These are phyloP conservation scores for cat (Felis catus) DNA, from an alignment of 2,113 vertebrate genomes.

Conservation along the genomic window DNA sequence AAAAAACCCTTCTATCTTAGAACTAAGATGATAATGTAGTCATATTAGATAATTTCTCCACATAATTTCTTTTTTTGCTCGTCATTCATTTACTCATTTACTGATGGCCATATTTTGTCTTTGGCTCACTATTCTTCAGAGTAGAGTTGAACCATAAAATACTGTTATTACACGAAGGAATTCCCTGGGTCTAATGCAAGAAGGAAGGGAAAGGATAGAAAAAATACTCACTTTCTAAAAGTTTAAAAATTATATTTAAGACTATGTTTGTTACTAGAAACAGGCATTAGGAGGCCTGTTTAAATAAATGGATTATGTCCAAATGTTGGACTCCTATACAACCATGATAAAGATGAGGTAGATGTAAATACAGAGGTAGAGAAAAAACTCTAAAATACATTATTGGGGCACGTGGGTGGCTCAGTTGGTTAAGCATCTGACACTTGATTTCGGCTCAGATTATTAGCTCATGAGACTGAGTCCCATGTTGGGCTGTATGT, in stretches of 20 bases:
- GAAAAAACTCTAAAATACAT: constrained; percentile 1
- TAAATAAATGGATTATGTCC: neutral
- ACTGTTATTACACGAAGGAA: neutral
- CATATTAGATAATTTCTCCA: neutral
- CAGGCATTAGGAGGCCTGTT: neutral
- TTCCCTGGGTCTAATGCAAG: neutral
- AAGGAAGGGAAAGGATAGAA: neutral
- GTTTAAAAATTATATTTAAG: constrained; percentile 32
- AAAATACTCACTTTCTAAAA: neutral
- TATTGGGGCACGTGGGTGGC: too few relatives aligned
- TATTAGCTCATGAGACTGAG: too few relatives aligned
- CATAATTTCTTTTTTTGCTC: neutral
- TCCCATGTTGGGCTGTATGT: too few relatives aligned
- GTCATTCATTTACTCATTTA: neutral
- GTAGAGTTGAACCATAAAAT: constrained; percentile 6
- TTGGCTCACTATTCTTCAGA: neutral
- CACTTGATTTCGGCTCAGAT: too few relatives aligned
- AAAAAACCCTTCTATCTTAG: neutral
- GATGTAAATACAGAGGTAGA: neutral
- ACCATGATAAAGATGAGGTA: neutral
- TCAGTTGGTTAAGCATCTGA: too few relatives aligned
- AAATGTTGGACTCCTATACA: neutral
- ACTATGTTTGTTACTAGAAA: constrained; percentile 1
- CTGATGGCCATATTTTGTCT: neutral
- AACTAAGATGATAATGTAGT: neutral